Percentiles rank a stretch among this genome's conserved stretches.
Conservation (phyloP, 2,888 invertebrate species). For the Rhogogaster chlorosoma region DNA sequence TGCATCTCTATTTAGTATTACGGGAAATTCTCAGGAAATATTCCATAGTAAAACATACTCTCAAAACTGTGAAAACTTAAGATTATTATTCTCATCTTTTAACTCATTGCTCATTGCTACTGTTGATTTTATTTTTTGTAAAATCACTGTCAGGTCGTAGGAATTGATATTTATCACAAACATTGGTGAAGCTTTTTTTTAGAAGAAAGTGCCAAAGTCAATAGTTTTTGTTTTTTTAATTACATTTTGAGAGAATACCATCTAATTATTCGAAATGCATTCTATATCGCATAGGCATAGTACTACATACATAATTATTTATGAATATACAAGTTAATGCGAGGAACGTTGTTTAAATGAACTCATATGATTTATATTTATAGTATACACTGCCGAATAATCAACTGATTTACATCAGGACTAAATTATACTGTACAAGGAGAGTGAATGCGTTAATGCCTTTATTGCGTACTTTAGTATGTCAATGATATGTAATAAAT, state of each 20-base stretch:
- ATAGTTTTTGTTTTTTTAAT: neutral
- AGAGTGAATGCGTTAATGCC: neutral
- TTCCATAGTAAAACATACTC: neutral
- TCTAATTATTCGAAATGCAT: neutral
- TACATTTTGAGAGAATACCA: neutral
- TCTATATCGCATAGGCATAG: neutral
- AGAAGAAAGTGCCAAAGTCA: neutral
- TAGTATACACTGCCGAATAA: neutral
- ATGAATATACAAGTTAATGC: neutral
- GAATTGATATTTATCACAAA: neutral
- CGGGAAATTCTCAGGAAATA: conserved; percentile 28
- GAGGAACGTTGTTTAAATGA: neutral
- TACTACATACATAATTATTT: neutral
- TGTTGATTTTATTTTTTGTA: neutral
- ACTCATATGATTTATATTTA: neutral
- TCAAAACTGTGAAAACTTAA: neutral
- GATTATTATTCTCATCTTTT: conserved; percentile 7
- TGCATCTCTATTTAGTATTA: neutral
- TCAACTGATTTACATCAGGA: conserved; percentile 8
- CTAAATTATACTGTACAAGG: neutral
- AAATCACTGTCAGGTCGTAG: neutral
- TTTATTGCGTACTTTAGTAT: neutral
- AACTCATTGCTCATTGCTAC: neutral
- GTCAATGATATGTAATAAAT: conserved; percentile 11
- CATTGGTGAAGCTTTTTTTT: neutral